These are phyloP conservation scores for Steromphala cineraria DNA, from an alignment of 2,888 invertebrate genomes.

Conservation along the genomic window DNA sequence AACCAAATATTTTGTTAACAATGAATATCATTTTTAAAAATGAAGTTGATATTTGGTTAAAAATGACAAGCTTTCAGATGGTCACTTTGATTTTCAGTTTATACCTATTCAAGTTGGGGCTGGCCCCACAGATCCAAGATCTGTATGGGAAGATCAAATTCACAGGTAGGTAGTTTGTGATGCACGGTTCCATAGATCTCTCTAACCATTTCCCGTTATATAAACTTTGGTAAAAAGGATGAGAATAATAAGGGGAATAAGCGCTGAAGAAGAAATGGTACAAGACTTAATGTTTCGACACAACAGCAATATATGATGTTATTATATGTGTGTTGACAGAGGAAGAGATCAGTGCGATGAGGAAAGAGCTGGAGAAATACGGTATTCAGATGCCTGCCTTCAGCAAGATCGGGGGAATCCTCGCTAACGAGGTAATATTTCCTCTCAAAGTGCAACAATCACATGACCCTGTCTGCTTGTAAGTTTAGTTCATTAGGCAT, in stretches of 20 bases:
- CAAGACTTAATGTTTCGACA: neutral
- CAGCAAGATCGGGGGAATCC: slow-evolving; percentile 85
- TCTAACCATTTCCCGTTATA: too few relatives aligned
- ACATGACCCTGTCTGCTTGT: too few relatives aligned
- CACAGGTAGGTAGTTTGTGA: slow-evolving; percentile 63
- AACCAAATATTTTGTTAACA: too few relatives aligned
- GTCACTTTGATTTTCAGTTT: slow-evolving; percentile 68
- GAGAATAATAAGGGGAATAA: too few relatives aligned
- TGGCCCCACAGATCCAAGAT: slow-evolving; percentile 86
- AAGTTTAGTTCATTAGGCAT: too few relatives aligned
- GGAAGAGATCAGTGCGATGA: slow-evolving; percentile 82
- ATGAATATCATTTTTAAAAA: too few relatives aligned
- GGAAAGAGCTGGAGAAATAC: slow-evolving; percentile 83
- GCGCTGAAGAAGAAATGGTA: too few relatives aligned
- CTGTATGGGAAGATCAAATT: slow-evolving; percentile 86
- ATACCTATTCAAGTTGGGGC: slow-evolving; percentile 78
- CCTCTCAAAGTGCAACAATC: neutral
- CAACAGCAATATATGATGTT: neutral
- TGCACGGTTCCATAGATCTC: too few relatives aligned
- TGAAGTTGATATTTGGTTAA: too few relatives aligned
- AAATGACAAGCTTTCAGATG: neutral
- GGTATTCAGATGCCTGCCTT: slow-evolving; percentile 85
- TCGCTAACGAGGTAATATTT: slow-evolving; percentile 77
- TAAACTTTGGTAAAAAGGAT: too few relatives aligned
- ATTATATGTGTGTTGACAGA: slow-evolving; percentile 61